Evolutionary conservation across 2,888 invertebrate genomes (phyloP).

Genomic region (Hoplodrina blanda): DNA sequence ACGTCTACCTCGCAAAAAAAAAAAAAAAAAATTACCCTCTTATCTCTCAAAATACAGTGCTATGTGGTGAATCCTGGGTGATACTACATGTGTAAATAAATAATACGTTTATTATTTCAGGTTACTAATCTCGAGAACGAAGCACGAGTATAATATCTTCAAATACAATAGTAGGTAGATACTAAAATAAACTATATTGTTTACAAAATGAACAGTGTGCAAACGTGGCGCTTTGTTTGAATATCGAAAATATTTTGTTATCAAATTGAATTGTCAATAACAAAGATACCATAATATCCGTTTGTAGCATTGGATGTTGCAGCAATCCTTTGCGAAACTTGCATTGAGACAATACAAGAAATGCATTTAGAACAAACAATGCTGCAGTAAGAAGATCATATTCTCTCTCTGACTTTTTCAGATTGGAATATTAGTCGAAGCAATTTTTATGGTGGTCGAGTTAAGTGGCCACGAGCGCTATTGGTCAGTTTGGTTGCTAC

Average conservation of each 20-base stretch:
- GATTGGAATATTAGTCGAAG: neutral
- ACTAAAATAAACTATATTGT: slow-evolving; percentile 1
- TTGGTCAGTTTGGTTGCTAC: too few species aligned
- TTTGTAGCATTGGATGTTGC: slow-evolving; percentile 16
- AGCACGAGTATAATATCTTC: too few species aligned
- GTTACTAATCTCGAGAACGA: too few species aligned
- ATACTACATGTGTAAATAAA: too few species aligned
- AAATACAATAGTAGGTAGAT: neutral
- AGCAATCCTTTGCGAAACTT: slow-evolving; percentile 21
- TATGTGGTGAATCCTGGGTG: too few species aligned
- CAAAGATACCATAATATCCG: slow-evolving; percentile 28
- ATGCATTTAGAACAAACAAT: slow-evolving; percentile 36
- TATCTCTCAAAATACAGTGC: too few species aligned
- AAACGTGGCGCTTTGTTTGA: slow-evolving; percentile 23
- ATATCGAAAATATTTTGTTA: slow-evolving; percentile 22
- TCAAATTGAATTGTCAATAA: slow-evolving; percentile 35
- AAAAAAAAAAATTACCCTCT: too few species aligned
- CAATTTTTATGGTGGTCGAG: neutral
- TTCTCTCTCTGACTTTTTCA: neutral
- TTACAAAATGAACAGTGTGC: neutral
- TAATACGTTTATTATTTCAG: too few species aligned
- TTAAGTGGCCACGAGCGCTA: too few species aligned
- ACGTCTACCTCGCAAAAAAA: too few species aligned
- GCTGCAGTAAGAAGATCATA: slow-evolving; percentile 6
- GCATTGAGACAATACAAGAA: slow-evolving; percentile 29